Evolutionary conservation across 2,113 vertebrate genomes (phyloP).

Genomic region (Bostrychus sinensis): DNA sequence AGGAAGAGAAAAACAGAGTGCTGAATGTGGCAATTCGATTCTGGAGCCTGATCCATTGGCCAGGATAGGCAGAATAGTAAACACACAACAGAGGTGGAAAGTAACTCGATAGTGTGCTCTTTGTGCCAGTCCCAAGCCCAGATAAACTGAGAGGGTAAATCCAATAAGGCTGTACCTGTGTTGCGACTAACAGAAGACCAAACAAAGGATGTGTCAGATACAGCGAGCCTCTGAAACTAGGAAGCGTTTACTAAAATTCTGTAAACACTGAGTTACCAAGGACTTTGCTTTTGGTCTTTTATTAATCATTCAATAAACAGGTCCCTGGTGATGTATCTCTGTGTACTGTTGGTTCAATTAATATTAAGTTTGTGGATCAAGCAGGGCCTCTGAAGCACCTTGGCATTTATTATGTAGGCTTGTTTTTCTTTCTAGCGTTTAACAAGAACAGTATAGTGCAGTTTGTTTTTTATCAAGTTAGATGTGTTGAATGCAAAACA

Average conservation of each 20-base stretch:
- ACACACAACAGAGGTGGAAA: background rate
- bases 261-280: background rate
- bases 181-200: background rate
- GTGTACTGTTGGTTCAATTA: conserved; percentile 8
- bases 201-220: conserved; percentile 2
- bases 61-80: background rate
- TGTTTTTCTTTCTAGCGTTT: conserved; percentile 3
- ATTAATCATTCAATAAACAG: conserved; percentile 14
- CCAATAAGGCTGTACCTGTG: background rate
- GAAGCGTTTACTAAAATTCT: background rate
- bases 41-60: background rate
- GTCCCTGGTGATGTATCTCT: background rate
- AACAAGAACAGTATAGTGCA: background rate
- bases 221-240: background rate
- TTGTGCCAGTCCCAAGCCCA: background rate
- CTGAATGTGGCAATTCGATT: background rate
- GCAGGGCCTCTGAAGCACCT: background rate
- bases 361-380: background rate
- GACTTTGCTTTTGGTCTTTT: conserved; percentile 11
- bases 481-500: conserved; percentile 1
- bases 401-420: conserved; percentile 7
- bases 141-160: background rate
- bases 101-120: background rate
- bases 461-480: background rate
- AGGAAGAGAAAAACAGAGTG: background rate